Percentiles rank a stretch among this genome's conserved stretches.
Conservation (phyloP, 2,888 invertebrate species). For the Drosophila quasianomalipes region DNA sequence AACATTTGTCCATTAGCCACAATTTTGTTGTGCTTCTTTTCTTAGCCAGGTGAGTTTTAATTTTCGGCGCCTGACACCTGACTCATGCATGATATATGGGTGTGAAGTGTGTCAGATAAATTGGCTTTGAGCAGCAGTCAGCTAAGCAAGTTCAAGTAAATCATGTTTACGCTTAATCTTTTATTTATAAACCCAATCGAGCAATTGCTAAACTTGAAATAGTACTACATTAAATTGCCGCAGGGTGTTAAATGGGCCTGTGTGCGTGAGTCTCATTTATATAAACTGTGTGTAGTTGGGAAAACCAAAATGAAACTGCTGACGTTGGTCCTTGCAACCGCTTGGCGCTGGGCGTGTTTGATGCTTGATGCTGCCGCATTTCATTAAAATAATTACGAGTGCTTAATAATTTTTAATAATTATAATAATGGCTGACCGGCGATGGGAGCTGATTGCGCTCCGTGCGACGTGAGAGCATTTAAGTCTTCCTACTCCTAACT, state of each 20-base stretch:
- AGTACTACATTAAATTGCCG: constrained; percentile 40
- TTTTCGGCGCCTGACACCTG: constrained; percentile 48
- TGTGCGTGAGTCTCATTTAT: constrained; percentile 44
- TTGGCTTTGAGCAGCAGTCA: constrained; percentile 22
- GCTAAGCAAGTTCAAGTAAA: constrained; percentile 12
- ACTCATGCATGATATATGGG: constrained; percentile 52
- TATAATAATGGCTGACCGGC: constrained; percentile 66
- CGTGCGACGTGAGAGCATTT: constrained; percentile 71
- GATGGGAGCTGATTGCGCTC: constrained; percentile 70
- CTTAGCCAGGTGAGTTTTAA: constrained; percentile 6
- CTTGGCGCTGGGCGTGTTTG: constrained; percentile 42
- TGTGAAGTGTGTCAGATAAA: constrained; percentile 66
- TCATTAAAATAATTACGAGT: constrained; percentile 81
- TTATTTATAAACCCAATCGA: constrained; percentile 29
- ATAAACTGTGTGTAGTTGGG: constrained; percentile 5
- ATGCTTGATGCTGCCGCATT: constrained; percentile 69
- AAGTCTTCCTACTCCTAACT: constrained; percentile 38
- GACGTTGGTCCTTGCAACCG: constrained; percentile 35
- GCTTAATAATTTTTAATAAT: constrained; percentile 81
- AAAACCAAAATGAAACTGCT: constrained; percentile 31
- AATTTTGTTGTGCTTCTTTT: constrained; percentile 19
- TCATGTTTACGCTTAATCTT: constrained; percentile 17
- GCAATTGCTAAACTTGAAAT: constrained; percentile 20
- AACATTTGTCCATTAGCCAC: constrained; percentile 62
- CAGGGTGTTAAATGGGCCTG: constrained; percentile 68